phyloP scores from a whole-genome alignment of 2,888 invertebrate genomes.

The Andricus quercusramuli region DNA sequence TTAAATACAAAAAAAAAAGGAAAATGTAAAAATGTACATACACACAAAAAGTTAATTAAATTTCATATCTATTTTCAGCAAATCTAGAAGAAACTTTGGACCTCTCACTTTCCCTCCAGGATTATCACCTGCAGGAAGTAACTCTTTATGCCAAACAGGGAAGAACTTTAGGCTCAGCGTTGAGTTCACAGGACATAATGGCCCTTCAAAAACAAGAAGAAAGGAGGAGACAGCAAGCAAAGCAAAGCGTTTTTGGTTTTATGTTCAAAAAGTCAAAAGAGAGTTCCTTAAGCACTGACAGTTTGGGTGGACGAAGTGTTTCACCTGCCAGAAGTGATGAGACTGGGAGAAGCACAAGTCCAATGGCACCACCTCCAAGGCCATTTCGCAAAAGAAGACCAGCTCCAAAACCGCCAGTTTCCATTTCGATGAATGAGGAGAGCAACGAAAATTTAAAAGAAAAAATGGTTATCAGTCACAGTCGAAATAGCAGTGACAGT shows the following conservation, averaged over 20 bases:
- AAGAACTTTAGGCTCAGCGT: slow-evolving; percentile 76
- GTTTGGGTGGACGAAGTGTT: slow-evolving; percentile 79
- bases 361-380: slow-evolving; percentile 76
- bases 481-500: slow-evolving; percentile 86
- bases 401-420: slow-evolving; percentile 81
- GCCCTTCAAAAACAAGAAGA: slow-evolving; percentile 82
- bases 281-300: slow-evolving; percentile 79
- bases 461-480: slow-evolving; percentile 83
- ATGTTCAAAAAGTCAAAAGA: slow-evolving; percentile 79
- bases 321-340: slow-evolving; percentile 84
- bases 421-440: slow-evolving; percentile 45
- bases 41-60: background rate
- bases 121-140: slow-evolving; percentile 85
- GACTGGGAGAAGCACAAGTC: slow-evolving; percentile 67
- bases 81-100: slow-evolving; percentile 83
- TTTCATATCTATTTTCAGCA: slow-evolving; percentile 67
- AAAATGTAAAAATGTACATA: background rate
- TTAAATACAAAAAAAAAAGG: no score
- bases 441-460: slow-evolving; percentile 61
- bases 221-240: slow-evolving; percentile 79
- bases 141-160: slow-evolving; percentile 80
- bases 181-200: slow-evolving; percentile 81
- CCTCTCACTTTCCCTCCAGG: slow-evolving; percentile 81
- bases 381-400: slow-evolving; percentile 81
- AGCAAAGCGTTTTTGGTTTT: slow-evolving; percentile 80